These are phyloP conservation scores for Arrhopalites spinosus DNA, from an alignment of 2,888 invertebrate genomes.

Conservation along the genomic window DNA sequence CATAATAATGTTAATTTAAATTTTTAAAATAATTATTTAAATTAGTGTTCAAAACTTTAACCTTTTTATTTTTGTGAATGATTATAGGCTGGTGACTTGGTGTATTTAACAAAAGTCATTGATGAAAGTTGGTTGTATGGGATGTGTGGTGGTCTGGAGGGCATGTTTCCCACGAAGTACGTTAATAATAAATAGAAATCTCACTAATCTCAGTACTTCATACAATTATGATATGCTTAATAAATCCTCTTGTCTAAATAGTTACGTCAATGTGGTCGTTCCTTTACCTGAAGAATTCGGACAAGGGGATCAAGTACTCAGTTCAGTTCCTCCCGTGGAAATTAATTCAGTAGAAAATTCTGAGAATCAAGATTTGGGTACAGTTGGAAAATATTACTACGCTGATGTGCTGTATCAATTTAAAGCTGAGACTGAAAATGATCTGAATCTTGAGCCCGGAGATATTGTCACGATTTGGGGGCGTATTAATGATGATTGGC, in stretches of 20 bases:
- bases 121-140: conserved; percentile 60
- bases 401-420: conserved; percentile 48
- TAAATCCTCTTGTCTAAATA: conserved; percentile 57
- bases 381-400: conserved; percentile 6
- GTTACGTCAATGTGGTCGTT: conserved; percentile 57
- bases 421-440: conserved; percentile 50
- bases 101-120: conserved; percentile 58
- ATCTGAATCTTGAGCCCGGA: conserved; percentile 53
- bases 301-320: background rate
- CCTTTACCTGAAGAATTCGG: background rate
- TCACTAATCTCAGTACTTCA: no score
- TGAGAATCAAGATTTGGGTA: background rate
- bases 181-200: conserved; percentile 54
- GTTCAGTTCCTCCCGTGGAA: conserved; percentile 18
- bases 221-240: conserved; percentile 41
- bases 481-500: conserved; percentile 57
- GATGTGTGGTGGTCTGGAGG: conserved; percentile 58
- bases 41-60: no score
- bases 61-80: background rate
- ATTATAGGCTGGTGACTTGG: conserved; percentile 59
- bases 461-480: conserved; percentile 55
- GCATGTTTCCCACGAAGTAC: conserved; percentile 60
- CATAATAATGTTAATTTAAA: background rate
- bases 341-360: background rate
- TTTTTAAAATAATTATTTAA: background rate